Evolutionary conservation across 2,888 invertebrate genomes (phyloP), one percentile per base, ranked within the genome.

Genomic region (Phortica magna): DNA sequence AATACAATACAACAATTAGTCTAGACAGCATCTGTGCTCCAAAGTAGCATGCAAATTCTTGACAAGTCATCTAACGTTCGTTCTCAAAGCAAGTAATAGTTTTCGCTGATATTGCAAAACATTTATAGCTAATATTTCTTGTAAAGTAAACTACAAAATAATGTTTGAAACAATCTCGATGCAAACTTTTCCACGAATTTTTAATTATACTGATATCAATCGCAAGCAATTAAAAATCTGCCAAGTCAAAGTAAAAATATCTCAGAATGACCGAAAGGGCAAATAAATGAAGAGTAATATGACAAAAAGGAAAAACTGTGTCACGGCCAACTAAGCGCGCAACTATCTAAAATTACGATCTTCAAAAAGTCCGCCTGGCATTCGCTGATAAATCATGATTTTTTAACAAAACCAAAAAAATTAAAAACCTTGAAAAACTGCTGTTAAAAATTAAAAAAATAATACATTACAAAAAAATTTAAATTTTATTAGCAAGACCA

Each of bases 1-100:
- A 31, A 31, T 31, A 39, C 31, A 9, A 39, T 48, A 39, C 55
- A 55, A 57, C 55, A 64, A 61, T 43, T 71, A 31, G 79, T 79
- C 80, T 83, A 81, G 79, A 78, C 78, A 67, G 65, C 10, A 42
- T 12, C 74, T 41, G 71, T 71, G 78, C 14, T n/a, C 7, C 9
- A 22, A 64, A 31, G n/a, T 67, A n/a, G 17, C 42, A 42, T 67
- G 67, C 67, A 67, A 67, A 67, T 67, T 14, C 41, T 48, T 48
- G 48, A 48, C 48, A 48, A 12, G 48, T 48, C 14, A 19, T 64
- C 3, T 12, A 39, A 31, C 31, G 64, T 17, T 17, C 14, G 7
- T 12, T 5, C 31, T 64, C 39, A 39, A 31, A 31, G 14, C 64
- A 64, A 61, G 3, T 9, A 12, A 64, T 59, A 12, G 61, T 12